These are phyloP conservation scores for Sinhomidia bicolor DNA, from an alignment of 2,888 invertebrate genomes.

Conservation along the genomic window DNA sequence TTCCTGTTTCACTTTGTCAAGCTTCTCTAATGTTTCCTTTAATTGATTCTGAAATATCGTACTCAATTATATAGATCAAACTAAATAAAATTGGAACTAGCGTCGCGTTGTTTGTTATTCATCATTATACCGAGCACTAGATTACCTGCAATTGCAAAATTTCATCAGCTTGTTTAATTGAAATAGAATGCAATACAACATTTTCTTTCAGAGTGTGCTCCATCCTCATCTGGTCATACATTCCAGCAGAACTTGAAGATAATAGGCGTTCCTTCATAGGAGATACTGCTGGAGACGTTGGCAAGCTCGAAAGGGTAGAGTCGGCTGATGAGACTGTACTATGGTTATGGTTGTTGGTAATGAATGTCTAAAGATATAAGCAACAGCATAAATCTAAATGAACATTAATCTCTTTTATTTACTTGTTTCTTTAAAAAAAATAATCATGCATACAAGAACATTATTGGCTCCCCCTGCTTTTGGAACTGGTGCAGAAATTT, in stretches of 20 bases:
- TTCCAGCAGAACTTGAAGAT: background rate
- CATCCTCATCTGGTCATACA: constrained; percentile 28
- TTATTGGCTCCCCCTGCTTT: background rate
- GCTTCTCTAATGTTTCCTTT: background rate
- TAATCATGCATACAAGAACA: background rate
- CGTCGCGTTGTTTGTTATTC: no score
- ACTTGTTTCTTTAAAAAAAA: background rate
- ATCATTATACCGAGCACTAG: no score
- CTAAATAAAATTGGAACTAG: no score
- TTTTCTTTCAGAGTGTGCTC: constrained; percentile 30
- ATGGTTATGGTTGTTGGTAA: constrained; percentile 15
- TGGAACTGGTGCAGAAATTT: background rate
- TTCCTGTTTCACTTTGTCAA: background rate
- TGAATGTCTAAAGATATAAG: constrained; percentile 23
- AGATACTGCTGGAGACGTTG: background rate
- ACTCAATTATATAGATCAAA: no score
- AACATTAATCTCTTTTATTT: background rate
- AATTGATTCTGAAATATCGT: background rate
- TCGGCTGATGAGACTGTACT: no score
- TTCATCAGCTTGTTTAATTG: background rate
- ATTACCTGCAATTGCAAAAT: background rate
- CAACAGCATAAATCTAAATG: no score
- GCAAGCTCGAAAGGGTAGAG: background rate
- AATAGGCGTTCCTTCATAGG: background rate
- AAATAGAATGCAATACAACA: background rate